phyloP scores from a whole-genome alignment of 1,140 invertebrate genomes.

The Drosophila pseudoobscura region DNA sequence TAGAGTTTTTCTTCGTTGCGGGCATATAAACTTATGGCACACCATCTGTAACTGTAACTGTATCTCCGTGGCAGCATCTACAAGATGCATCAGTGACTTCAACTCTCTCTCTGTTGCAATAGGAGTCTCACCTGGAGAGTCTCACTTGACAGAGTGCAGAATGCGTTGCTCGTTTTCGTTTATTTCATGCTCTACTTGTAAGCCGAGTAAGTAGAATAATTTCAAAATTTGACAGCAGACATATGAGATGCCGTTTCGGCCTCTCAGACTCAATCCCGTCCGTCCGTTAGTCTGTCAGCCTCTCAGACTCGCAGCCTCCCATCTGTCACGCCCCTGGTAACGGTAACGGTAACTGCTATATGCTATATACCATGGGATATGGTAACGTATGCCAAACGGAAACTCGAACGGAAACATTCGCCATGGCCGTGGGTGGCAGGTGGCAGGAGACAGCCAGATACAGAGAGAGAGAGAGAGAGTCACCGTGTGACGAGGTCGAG shows the following conservation, averaged over 20 bases:
- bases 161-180: slow-evolving; percentile 40
- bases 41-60: slow-evolving; percentile 51
- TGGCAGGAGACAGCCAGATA: neutral
- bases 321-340: slow-evolving; percentile 32
- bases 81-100: slow-evolving; percentile 31
- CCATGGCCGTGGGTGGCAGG: slow-evolving; percentile 44
- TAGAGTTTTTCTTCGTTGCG: slow-evolving; percentile 39
- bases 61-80: slow-evolving; percentile 40
- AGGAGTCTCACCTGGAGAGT: slow-evolving; percentile 25
- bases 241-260: slow-evolving; percentile 52
- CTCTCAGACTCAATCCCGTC: neutral
- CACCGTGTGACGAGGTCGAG: slow-evolving; percentile 48
- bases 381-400: slow-evolving; percentile 65
- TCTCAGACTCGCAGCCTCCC: slow-evolving; percentile 4
- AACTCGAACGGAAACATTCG: slow-evolving; percentile 66
- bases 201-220: slow-evolving; percentile 71
- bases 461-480: neutral
- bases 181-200: slow-evolving; percentile 66
- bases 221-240: slow-evolving; percentile 78
- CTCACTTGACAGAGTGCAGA: slow-evolving; percentile 1
- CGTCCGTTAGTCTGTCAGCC: slow-evolving; percentile 3
- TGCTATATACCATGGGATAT: slow-evolving; percentile 3
- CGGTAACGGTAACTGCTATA: slow-evolving; percentile 14
- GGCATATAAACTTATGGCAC: slow-evolving; percentile 62
- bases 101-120: slow-evolving; percentile 38